Conservation (phyloP, 2,113 vertebrate genomes). For the Lonchura striata region DNA sequence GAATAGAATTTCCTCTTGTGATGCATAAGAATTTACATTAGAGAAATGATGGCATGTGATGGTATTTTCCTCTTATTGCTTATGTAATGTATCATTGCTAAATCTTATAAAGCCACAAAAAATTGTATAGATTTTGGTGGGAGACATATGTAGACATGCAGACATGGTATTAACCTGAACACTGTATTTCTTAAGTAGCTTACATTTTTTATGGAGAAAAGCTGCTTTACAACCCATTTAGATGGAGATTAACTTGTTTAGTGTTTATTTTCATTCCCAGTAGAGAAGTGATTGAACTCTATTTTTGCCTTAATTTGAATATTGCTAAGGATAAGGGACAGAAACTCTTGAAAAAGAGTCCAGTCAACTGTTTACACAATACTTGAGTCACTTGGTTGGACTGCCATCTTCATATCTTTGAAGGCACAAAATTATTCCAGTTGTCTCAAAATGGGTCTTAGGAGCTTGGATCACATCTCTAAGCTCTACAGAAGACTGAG, state of each 20-base stretch:
- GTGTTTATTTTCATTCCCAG: conserved; percentile 22
- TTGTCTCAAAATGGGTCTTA: background rate
- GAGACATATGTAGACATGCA: background rate
- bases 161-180: background rate
- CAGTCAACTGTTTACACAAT: conserved; percentile 9
- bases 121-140: background rate
- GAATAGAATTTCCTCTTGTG: background rate
- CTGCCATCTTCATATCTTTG: background rate
- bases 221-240: conserved; percentile 44
- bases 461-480: background rate
- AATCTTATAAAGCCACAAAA: background rate
- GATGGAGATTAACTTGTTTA: conserved; percentile 60
- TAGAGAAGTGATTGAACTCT: background rate
- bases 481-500: background rate
- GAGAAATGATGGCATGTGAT: background rate
- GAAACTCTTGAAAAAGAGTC: background rate
- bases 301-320: conserved; percentile 45
- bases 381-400: conserved; percentile 1
- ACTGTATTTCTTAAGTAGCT: conserved; percentile 46
- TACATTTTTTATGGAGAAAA: conserved; percentile 40
- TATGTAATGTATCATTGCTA: background rate
- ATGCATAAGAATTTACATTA: background rate
- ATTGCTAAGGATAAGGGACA: background rate
- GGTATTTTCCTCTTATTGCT: background rate
- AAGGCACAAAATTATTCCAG: background rate